phyloP scores from a whole-genome alignment of 2,797 vertebrate genomes.

The Phoebastria nigripes region DNA sequence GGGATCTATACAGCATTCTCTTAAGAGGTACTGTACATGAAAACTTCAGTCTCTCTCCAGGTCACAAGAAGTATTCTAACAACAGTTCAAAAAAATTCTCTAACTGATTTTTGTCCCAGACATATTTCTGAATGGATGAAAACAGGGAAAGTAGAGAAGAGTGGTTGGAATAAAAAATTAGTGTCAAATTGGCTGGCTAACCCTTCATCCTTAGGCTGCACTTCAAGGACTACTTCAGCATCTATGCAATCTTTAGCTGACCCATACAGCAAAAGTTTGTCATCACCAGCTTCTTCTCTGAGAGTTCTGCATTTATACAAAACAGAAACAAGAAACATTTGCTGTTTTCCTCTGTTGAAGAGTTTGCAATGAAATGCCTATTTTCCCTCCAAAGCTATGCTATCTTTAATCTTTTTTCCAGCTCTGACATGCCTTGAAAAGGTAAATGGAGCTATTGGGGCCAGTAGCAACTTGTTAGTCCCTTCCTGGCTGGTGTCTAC shows the following conservation, averaged over 20 bases:
- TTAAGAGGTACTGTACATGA: background rate
- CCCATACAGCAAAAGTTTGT: background rate
- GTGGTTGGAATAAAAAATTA: background rate
- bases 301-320: background rate
- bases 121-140: background rate
- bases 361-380: background rate
- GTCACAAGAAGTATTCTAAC: background rate
- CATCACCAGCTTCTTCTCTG: background rate
- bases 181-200: background rate
- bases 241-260: background rate
- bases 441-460: background rate
- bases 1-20: background rate
- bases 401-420: background rate
- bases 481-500: background rate
- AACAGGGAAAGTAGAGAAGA: background rate
- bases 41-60: background rate
- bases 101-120: background rate
- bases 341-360: background rate
- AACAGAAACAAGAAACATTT: background rate
- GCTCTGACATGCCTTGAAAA: background rate
- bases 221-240: background rate
- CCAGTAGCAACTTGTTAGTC: background rate
- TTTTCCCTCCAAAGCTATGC: background rate
- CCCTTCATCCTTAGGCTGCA: background rate
- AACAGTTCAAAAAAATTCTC: background rate